Evolutionary conservation across 2,888 invertebrate species (phyloP), one percentile per base, ranked within the genome.

Genomic region (Diadegma fenestrale): DNA sequence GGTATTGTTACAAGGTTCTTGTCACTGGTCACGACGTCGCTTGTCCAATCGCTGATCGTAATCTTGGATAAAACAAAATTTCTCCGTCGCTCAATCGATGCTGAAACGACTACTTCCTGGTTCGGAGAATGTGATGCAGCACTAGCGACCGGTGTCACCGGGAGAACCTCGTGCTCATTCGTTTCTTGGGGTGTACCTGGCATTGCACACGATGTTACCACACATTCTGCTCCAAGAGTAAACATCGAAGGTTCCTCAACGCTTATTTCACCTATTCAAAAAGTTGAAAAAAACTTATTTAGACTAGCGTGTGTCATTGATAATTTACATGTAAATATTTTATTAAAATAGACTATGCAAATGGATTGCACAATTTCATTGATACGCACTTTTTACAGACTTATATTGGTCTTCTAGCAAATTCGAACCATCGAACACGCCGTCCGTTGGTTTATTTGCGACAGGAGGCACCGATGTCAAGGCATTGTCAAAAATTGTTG

Each of bases 401-500:
- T 30, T 30, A 30, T 4, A 30, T 30, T 30, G 30, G 4, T 30
- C 30, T 30, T 30, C 4, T 4, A 30, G 30, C 2, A 30, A 30
- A 30, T 3, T 30, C 30, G 30, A 30, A 4, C 30, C 30, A 30
- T 30, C 30, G 30, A 30, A 30, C 30, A 30, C 30, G 30, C 30
- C 4, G 30, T 30, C 30, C 30, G 30, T 2, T 30, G 30, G 30
- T 30, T 30, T 4, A 30, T 30, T 4, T 30, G 30, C 30, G 30
- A 30, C 30, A 30, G 30, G 30, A 30, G 30, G 30, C 30, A 30
- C 30, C 30, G 30, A 30, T 30, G 30, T 30, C 30, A 4, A 30
- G 4, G 4, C 4, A 45, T 41, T 45, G 10, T 76, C n/a, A 12
- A 76, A 76, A 30, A 76, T 45, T 43, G 76, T 76, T 22, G 76